These are phyloP conservation scores for Urosaurus nigricauda DNA, from an alignment of 2,797 vertebrate genomes.

Conservation along the genomic window DNA sequence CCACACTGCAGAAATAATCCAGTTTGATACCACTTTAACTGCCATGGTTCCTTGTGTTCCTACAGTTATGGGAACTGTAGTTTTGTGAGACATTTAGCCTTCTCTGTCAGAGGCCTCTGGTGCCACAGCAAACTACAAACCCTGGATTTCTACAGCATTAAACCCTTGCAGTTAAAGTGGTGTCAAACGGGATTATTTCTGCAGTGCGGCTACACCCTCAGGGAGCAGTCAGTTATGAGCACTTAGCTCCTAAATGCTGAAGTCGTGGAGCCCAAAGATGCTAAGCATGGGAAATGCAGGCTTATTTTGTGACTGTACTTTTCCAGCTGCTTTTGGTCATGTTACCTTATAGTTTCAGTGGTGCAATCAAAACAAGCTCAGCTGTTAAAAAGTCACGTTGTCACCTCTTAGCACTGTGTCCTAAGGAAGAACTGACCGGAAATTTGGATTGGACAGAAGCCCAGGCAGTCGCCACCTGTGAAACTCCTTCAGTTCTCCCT, in stretches of 20 bases:
- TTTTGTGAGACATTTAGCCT: no score
- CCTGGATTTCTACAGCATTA: no score
- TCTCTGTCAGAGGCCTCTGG: no score
- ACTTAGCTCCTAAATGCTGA: background rate
- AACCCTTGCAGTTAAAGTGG: no score
- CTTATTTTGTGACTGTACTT: conserved; percentile 26
- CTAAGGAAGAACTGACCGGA: conserved; percentile 38
- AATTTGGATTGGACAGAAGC: conserved; percentile 44
- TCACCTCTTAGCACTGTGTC: conserved; percentile 8
- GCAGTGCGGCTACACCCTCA: no score
- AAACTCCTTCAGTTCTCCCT: background rate
- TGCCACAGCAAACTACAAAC: no score
- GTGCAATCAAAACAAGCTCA: conserved; percentile 2
- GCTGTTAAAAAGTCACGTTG: background rate
- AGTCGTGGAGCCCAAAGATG: background rate
- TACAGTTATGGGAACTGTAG: no score
- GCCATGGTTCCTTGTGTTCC: no score
- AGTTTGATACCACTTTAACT: no score
- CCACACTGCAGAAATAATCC: no score
- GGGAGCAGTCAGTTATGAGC: background rate
- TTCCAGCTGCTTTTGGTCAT: conserved; percentile 33
- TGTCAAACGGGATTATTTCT: no score
- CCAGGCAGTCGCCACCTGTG: conserved; percentile 30
- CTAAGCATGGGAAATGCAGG: background rate
- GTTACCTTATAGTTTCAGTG: background rate